Conservation (phyloP, 2,888 invertebrate genomes). For the Hydrotaea diabolus region DNA sequence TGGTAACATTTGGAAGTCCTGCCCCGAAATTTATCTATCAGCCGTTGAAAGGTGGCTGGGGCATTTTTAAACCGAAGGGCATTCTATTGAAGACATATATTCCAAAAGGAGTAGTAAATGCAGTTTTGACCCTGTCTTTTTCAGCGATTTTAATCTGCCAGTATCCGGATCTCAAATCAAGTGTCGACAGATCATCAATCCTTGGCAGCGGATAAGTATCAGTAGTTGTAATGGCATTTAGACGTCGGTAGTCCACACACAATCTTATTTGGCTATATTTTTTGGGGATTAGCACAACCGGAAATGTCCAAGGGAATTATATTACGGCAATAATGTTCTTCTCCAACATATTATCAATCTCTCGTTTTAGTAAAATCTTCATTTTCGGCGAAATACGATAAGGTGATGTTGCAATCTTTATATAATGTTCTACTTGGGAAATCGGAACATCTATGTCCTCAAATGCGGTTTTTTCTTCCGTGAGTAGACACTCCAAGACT, state of each 20-base stretch:
- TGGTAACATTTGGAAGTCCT: no score
- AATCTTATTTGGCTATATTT: background rate
- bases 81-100: constrained; percentile 73
- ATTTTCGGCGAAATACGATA: constrained; percentile 72
- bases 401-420: constrained; percentile 71
- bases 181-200: constrained; percentile 76
- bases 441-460: constrained; percentile 28
- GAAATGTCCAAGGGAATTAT: constrained; percentile 57
- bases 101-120: constrained; percentile 75
- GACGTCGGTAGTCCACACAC: constrained; percentile 72
- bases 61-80: constrained; percentile 75
- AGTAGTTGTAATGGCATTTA: constrained; percentile 50
- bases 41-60: constrained; percentile 72
- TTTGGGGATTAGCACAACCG: constrained; percentile 4
- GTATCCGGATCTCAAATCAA: constrained; percentile 77
- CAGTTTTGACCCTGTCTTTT: constrained; percentile 73
- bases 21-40: constrained; percentile 73
- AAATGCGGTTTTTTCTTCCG: constrained; percentile 18
- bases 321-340: constrained; percentile 58
- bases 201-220: constrained; percentile 77
- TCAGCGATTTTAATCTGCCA: constrained; percentile 74
- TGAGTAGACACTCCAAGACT: background rate
- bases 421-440: constrained; percentile 29
- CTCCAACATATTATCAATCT: constrained; percentile 2
- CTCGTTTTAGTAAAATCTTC: constrained; percentile 22